Percentiles rank a stretch among this genome's conserved stretches.
Conservation (phyloP, 2,888 invertebrate genomes). For the Trichacis sp. region DNA sequence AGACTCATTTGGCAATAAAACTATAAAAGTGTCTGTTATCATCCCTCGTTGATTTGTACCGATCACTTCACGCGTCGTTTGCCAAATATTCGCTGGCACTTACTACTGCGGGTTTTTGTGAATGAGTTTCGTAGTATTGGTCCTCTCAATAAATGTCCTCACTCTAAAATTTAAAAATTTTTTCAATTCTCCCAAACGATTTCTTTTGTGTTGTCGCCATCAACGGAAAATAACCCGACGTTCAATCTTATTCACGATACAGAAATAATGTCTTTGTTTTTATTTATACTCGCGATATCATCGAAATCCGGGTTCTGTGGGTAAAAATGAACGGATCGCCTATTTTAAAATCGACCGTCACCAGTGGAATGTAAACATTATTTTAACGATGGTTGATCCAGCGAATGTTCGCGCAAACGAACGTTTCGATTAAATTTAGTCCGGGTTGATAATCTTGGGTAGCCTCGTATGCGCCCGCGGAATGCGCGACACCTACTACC, state of each 20-base stretch:
- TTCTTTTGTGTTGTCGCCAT: no score
- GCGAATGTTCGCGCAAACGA: not conserved
- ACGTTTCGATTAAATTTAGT: constrained; percentile 18
- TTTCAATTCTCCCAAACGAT: no score
- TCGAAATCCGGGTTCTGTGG: not conserved
- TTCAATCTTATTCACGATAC: no score
- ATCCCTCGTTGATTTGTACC: not conserved
- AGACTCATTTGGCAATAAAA: not conserved
- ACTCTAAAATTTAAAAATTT: not conserved
- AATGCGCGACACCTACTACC: constrained; percentile 33
- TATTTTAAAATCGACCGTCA: constrained; percentile 2
- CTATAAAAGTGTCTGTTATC: not conserved
- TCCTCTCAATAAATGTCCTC: not conserved
- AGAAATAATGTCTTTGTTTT: not conserved
- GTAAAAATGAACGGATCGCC: not conserved
- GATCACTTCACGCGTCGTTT: not conserved
- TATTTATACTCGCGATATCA: not conserved
- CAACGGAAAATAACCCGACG: no score
- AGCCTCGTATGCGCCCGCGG: constrained; percentile 11
- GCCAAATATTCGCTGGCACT: not conserved
- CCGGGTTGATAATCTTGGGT: constrained; percentile 18
- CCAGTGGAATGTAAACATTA: constrained; percentile 11
- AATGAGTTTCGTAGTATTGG: not conserved
- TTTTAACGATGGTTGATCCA: constrained; percentile 6
- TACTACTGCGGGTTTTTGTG: not conserved